Conservation (phyloP, 2,888 invertebrate species). For the Ophonus ardosiacus region DNA sequence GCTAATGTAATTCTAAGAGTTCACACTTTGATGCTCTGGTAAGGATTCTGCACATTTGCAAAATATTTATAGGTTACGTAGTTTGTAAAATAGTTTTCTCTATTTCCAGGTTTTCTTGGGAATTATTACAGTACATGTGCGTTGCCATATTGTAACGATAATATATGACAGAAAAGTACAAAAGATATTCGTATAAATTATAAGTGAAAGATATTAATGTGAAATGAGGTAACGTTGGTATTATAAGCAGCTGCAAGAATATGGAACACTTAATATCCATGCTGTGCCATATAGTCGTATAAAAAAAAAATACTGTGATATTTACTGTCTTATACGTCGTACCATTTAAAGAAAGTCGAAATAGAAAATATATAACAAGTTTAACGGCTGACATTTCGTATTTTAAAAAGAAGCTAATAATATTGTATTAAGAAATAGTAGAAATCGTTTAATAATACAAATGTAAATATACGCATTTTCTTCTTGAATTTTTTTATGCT, state of each 20-base stretch:
- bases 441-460: not conserved
- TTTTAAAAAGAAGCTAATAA: not conserved
- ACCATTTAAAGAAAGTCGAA: not conserved
- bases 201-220: not conserved
- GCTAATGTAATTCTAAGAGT: conserved; percentile 25
- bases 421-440: not conserved
- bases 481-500: not conserved
- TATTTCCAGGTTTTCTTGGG: not conserved
- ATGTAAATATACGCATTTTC: not conserved
- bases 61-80: not conserved
- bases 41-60: not conserved
- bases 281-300: not conserved
- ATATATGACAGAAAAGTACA: not conserved
- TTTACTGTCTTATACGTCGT: not conserved
- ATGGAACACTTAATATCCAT: not conserved
- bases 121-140: not conserved
- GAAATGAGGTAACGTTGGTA: not conserved
- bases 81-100: not conserved
- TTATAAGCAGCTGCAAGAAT: not conserved
- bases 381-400: not conserved
- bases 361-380: not conserved
- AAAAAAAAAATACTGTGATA: not conserved
- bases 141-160: not conserved
- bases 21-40: not conserved
- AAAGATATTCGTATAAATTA: not conserved